Evolutionary conservation across 2,113 vertebrate genomes (phyloP), one percentile per base, ranked within the genome.

Genomic region (Oryzias melastigma): DNA sequence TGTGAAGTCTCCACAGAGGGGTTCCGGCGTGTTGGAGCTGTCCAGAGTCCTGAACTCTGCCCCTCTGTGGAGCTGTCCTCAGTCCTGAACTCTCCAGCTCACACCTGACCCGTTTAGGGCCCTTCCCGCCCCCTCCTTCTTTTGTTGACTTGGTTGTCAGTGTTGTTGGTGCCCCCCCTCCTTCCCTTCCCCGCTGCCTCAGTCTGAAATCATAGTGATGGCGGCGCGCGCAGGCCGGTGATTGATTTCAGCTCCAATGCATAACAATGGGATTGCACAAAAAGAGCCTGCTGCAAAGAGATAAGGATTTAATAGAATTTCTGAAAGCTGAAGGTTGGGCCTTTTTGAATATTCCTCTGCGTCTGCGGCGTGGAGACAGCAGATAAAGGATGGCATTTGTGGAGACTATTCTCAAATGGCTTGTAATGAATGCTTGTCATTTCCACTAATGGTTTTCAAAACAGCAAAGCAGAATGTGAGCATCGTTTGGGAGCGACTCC

Each of bases 221-320:
- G 92, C 90, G 86, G 83, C 87, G 79, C 71, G 57, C 70, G 83
- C 89, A 88, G 82, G n/a, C 74, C 86, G 87, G 90, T 92, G 92
- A 93, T 88, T 89, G 94, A 95, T 94, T 90, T 93, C 90, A 93
- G 94, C 93, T 84, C 73, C 87, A 90, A 86, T 77, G 85, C 85
- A 89, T 93, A 95, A 97, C 96, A 97, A 98, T 95, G 86, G 91
- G 75, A 90, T 87, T 75, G 86, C 87, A 71, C 89, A 88, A 91
- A 92, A 92, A 93, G 90, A 90, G 94, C 88, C 96, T 98, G 96
- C 91, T 91, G 93, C 89, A 90, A 87, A 90, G 90, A 90, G 95
- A 98, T 97, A 98, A 97, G 95, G 90, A 90, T 94, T 95, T 93
- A 94, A 95, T 94, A 96, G 95, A 95, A 96, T 96, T 93, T 94